A percentile compares a stretch with the other conserved stretches of the same genome.
Conservation (phyloP, 2,888 invertebrate genomes). For the Hydroisotoma schaefferi region DNA sequence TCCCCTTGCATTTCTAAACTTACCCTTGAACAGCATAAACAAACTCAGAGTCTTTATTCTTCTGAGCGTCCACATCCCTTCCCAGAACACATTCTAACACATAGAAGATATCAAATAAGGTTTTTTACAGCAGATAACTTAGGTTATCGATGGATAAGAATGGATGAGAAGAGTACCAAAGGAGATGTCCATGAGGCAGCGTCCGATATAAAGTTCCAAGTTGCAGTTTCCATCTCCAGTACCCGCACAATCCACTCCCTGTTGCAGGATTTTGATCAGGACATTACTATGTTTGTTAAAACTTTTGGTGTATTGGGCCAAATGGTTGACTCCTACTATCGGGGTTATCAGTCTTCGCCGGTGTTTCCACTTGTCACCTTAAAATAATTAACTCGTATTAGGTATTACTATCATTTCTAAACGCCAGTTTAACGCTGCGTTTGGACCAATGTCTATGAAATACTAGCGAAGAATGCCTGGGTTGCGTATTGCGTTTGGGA, state of each 20-base stretch:
- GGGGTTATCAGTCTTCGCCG: neutral
- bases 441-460: no score
- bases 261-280: neutral
- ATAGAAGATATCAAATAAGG: no score
- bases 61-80: neutral
- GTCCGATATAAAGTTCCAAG: neutral
- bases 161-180: neutral
- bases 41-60: neutral
- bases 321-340: neutral
- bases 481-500: no score
- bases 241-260: neutral
- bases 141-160: neutral
- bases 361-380: neutral
- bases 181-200: neutral
- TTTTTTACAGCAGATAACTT: no score
- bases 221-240: neutral
- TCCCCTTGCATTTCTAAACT: neutral
- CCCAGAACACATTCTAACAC: neutral
- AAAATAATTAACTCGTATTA: neutral
- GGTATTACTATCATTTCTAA: no score
- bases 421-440: no score
- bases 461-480: no score
- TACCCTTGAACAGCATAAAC: neutral
- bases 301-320: neutral
- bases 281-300: neutral